Conservation (phyloP, 2,888 invertebrate genomes). For the Rhingia rostrata region DNA sequence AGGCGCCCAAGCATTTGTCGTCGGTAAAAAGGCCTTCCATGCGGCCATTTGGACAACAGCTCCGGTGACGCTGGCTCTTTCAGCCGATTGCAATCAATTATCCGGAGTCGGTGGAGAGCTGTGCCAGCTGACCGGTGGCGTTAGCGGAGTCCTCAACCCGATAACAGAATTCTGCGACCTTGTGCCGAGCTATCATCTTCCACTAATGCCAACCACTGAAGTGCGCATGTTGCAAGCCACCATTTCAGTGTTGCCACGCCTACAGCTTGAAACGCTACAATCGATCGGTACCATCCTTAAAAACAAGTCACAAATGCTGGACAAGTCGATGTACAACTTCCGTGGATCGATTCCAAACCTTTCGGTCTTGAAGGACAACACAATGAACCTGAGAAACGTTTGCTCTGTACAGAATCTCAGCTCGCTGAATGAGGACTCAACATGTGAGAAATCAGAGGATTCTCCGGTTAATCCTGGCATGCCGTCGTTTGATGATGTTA, state of each 20-base stretch:
- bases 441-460: conserved; percentile 54
- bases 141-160: conserved; percentile 88
- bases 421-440: conserved; percentile 80
- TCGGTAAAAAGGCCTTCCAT: conserved; percentile 89
- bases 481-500: conserved; percentile 83
- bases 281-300: conserved; percentile 87
- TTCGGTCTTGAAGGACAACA: conserved; percentile 79
- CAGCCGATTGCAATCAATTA: conserved; percentile 85
- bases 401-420: conserved; percentile 83
- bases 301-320: conserved; percentile 83
- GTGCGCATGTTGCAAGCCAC: conserved; percentile 90
- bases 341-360: conserved; percentile 83
- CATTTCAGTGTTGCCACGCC: conserved; percentile 89
- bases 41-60: conserved; percentile 89
- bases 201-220: conserved; percentile 84
- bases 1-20: conserved; percentile 84
- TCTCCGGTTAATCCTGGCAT: conserved; percentile 76
- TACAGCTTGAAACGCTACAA: conserved; percentile 90
- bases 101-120: conserved; percentile 83
- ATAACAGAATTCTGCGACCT: conserved; percentile 92
- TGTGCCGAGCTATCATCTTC: conserved; percentile 88
- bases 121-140: conserved; percentile 86
- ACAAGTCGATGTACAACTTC: conserved; percentile 82
- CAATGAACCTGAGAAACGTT: conserved; percentile 82
- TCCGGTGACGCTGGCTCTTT: conserved; percentile 87